phyloP scores from a whole-genome alignment of 2,888 invertebrate genomes.

The Formica aserva region DNA sequence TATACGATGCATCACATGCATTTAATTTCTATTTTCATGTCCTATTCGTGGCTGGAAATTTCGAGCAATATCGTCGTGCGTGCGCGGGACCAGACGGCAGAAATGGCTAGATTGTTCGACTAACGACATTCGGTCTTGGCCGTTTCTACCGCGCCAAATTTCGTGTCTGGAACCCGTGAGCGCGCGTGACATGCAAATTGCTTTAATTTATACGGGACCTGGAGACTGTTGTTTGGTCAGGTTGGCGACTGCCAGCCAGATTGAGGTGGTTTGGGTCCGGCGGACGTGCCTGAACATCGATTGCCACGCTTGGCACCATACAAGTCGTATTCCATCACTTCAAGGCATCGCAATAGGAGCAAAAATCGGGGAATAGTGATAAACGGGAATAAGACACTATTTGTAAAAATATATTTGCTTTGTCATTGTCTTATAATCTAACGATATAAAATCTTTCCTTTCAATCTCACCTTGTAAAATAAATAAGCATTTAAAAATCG shows the following conservation, averaged over 20 bases:
- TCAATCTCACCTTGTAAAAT: too few species aligned
- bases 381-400: background rate
- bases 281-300: conserved; percentile 76
- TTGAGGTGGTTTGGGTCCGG: conserved; percentile 68
- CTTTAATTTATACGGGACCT: conserved; percentile 80
- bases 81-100: conserved; percentile 3
- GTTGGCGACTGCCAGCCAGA: conserved; percentile 74
- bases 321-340: conserved; percentile 59
- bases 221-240: conserved; percentile 78
- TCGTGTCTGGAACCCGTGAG: conserved; percentile 52
- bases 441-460: background rate
- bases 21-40: conserved; percentile 18
- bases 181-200: conserved; percentile 77
- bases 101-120: conserved; percentile 44
- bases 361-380: background rate
- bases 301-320: conserved; percentile 65
- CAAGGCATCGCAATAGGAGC: conserved; percentile 19
- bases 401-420: background rate
- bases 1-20: background rate
- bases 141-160: conserved; percentile 54
- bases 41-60: conserved; percentile 22
- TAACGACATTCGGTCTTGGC: conserved; percentile 53
- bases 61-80: conserved; percentile 39
- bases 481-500: background rate
- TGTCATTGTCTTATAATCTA: conserved; percentile 15